phyloP scores from a whole-genome alignment of 1,140 invertebrate species.

The Temnothorax nylanderi region DNA sequence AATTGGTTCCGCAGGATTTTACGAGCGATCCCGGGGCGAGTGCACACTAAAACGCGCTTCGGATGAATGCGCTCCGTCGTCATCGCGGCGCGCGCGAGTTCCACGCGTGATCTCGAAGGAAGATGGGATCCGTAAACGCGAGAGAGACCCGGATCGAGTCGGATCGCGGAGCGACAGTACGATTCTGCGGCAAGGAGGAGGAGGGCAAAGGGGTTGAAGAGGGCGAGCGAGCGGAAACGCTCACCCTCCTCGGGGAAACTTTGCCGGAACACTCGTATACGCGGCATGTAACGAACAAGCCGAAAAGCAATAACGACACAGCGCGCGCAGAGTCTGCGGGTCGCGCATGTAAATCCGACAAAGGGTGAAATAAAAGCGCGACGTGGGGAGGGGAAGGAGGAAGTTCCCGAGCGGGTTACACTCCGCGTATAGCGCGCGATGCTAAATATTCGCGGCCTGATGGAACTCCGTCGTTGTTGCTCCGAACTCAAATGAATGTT shows the following conservation, averaged over 20 bases:
- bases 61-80: slow-evolving; percentile 36
- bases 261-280: slow-evolving; percentile 19
- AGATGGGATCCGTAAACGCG: slow-evolving; percentile 35
- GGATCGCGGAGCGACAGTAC: slow-evolving; percentile 8
- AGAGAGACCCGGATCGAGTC: background rate
- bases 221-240: background rate
- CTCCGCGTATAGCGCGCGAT: slow-evolving; percentile 4
- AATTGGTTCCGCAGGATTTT: slow-evolving; percentile 54
- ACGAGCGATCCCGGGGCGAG: slow-evolving; percentile 42
- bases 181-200: background rate
- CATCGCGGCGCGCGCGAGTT: slow-evolving; percentile 20
- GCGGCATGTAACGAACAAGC: slow-evolving; percentile 47
- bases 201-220: background rate
- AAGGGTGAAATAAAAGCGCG: slow-evolving; percentile 51
- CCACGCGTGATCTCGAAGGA: slow-evolving; percentile 31
- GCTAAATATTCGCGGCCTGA: background rate
- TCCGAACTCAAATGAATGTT: slow-evolving; percentile 53
- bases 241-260: slow-evolving; percentile 27
- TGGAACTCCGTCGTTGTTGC: slow-evolving; percentile 27
- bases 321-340: slow-evolving; percentile 16
- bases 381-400: background rate
- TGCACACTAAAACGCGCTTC: slow-evolving; percentile 43
- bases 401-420: slow-evolving; percentile 48
- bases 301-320: slow-evolving; percentile 56
- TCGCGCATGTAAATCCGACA: slow-evolving; percentile 53